A percentile compares a stretch with the other conserved stretches of the same genome.
Conservation (phyloP, 2,888 invertebrate species). For the Drosophila paracracens region DNA sequence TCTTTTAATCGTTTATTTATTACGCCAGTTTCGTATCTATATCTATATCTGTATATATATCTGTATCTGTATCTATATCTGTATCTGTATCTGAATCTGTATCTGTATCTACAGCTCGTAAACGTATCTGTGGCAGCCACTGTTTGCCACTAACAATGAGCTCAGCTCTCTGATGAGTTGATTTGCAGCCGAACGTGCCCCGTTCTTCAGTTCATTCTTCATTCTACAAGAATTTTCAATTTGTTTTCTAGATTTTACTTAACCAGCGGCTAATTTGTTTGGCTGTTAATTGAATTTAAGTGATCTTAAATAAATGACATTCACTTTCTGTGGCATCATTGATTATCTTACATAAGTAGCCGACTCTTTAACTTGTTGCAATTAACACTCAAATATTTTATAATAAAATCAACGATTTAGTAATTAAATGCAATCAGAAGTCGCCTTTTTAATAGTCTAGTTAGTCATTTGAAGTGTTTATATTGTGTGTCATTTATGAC, state of each 20-base stretch:
- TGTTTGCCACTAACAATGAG: constrained; percentile 20
- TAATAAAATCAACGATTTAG: background rate
- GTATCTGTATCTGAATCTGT: constrained; percentile 1
- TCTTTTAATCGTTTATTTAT: constrained; percentile 74
- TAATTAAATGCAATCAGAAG: background rate
- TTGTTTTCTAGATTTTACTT: background rate
- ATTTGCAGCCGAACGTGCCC: background rate
- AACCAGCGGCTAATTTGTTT: background rate
- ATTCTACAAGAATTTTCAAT: constrained; percentile 6
- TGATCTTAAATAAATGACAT: background rate
- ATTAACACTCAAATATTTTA: background rate
- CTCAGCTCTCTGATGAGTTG: constrained; percentile 28
- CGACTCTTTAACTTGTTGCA: background rate
- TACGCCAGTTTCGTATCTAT: constrained; percentile 15
- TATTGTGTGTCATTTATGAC: background rate
- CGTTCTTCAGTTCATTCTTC: background rate
- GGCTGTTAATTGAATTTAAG: background rate
- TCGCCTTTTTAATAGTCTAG: background rate
- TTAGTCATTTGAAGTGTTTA: background rate
- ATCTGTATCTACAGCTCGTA: constrained; percentile 7
- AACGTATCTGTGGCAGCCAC: constrained; percentile 9
- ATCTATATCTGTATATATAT: constrained; percentile 14
- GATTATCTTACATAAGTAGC: background rate
- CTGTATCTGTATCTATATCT: constrained; percentile 4
- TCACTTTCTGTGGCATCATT: background rate